These are phyloP conservation scores for Myiopsitta monachus DNA, from an alignment of 2,113 vertebrate genomes.

Conservation along the genomic window DNA sequence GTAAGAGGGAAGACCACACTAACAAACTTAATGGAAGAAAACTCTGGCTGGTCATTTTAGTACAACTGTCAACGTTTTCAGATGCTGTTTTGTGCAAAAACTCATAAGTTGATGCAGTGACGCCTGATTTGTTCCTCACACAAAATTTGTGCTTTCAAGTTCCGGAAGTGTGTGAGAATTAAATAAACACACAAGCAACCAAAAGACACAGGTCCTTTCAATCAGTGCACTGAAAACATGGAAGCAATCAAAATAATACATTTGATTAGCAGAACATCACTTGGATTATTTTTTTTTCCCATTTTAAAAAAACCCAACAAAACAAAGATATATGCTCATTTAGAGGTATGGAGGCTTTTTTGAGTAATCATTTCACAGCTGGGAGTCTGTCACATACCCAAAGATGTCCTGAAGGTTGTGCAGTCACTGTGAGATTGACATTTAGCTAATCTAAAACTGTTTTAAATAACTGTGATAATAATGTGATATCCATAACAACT, in stretches of 20 bases:
- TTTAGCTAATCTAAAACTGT: conserved; percentile 59
- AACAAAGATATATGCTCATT: background rate
- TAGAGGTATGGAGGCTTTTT: background rate
- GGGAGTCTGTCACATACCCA: background rate
- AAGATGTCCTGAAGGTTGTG: conserved; percentile 41
- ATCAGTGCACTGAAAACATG: background rate
- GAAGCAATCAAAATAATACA: background rate
- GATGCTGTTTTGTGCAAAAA: background rate
- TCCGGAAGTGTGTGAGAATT: background rate
- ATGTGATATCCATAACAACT: conserved; percentile 33
- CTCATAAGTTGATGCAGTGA: background rate
- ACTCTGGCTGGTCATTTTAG: background rate
- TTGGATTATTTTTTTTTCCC: background rate
- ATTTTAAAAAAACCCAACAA: background rate
- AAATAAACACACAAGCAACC: accelerated
- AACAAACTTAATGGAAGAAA: background rate
- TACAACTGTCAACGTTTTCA: background rate
- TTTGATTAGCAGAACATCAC: background rate
- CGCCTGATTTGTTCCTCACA: background rate
- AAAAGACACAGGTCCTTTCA: background rate
- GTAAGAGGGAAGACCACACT: background rate
- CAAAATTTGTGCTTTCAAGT: background rate
- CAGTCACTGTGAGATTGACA: conserved; percentile 39
- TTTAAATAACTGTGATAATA: conserved; percentile 55
- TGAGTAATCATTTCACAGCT: background rate